These are phyloP conservation scores for Lepus oiostolus DNA, from an alignment of 2,797 vertebrate genomes.

Conservation along the genomic window DNA sequence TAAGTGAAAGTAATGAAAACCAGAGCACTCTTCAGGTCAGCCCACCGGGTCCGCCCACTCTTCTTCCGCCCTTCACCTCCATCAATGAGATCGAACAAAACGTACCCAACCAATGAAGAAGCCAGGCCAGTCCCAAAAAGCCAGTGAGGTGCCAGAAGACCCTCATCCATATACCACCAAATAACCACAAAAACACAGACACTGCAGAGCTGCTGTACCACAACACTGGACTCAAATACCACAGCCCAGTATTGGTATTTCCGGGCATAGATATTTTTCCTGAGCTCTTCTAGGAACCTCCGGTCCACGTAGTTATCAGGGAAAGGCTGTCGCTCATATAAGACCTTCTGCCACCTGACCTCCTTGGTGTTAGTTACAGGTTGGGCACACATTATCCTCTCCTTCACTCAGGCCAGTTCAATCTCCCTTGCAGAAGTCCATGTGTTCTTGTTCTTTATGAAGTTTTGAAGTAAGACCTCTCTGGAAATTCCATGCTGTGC, in stretches of 20 bases:
- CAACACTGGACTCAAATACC: slow-evolving; percentile 94
- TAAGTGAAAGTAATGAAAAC: slow-evolving; percentile 97
- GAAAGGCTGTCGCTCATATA: slow-evolving; percentile 95
- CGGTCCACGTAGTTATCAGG: slow-evolving; percentile 98
- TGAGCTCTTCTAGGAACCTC: slow-evolving; percentile 95
- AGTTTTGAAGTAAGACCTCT: slow-evolving; percentile 3
- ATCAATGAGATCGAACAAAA: slow-evolving; percentile 91
- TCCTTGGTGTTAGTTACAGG: slow-evolving; percentile 39
- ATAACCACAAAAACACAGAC: slow-evolving; percentile 96
- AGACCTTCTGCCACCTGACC: slow-evolving; percentile 94
- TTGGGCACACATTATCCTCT: slow-evolving; percentile 63
- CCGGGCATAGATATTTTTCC: slow-evolving; percentile 94
- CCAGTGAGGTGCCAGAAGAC: slow-evolving; percentile 91
- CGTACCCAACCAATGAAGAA: slow-evolving; percentile 93
- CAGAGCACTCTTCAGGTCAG: slow-evolving; percentile 95
- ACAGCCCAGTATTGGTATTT: slow-evolving; percentile 95
- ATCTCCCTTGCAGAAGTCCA: neutral
- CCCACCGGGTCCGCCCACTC: slow-evolving; percentile 91
- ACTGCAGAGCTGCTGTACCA: slow-evolving; percentile 97
- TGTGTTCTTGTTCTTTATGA: neutral
- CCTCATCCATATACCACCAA: slow-evolving; percentile 98
- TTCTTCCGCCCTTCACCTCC: slow-evolving; percentile 84
- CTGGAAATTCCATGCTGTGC: slow-evolving; percentile 48
- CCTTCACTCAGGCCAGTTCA: neutral
- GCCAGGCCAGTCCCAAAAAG: slow-evolving; percentile 91